Conservation (phyloP, 1,140 invertebrate species). For the Meloidogyne exigua region DNA sequence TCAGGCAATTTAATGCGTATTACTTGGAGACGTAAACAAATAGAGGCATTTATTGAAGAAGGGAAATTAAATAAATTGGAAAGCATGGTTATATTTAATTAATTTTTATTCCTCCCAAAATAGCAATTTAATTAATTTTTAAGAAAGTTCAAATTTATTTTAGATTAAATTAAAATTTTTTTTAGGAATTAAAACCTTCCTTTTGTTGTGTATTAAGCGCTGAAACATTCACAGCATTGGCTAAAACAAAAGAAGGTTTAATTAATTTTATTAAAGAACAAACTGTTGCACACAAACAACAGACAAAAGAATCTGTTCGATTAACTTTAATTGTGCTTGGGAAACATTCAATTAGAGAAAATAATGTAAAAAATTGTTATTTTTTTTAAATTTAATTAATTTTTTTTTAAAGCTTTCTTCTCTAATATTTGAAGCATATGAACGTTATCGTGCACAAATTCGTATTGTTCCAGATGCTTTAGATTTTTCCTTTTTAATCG, state of each 20-base stretch:
- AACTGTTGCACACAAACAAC: constrained; percentile 9
- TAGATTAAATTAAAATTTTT: no score
- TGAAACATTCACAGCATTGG: constrained; percentile 39
- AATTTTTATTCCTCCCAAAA: no score
- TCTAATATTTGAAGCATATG: constrained; percentile 39
- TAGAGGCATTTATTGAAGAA: constrained; percentile 43
- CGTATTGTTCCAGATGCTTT: constrained; percentile 37
- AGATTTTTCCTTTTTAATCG: constrained; percentile 51
- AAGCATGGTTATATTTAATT: constrained; percentile 39
- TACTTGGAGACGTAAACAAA: constrained; percentile 39
- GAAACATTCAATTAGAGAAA: constrained; percentile 32
- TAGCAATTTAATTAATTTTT: no score
- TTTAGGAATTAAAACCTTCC: constrained; percentile 36
- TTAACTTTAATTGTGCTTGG: constrained; percentile 44
- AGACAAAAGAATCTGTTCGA: constrained; percentile 26
- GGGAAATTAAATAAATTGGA: constrained; percentile 38
- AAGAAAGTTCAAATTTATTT: no score
- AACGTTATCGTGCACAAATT: constrained; percentile 44
- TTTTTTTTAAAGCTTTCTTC: constrained; percentile 33
- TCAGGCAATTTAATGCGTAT: constrained; percentile 23
- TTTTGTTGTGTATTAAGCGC: constrained; percentile 45
- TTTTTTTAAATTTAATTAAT: neutral
- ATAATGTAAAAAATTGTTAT: constrained; percentile 27
- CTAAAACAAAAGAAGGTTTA: constrained; percentile 29
- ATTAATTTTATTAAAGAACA: constrained; percentile 25